Conservation (phyloP, 2,888 invertebrate genomes). For the Leptarthrus brevirostris region DNA sequence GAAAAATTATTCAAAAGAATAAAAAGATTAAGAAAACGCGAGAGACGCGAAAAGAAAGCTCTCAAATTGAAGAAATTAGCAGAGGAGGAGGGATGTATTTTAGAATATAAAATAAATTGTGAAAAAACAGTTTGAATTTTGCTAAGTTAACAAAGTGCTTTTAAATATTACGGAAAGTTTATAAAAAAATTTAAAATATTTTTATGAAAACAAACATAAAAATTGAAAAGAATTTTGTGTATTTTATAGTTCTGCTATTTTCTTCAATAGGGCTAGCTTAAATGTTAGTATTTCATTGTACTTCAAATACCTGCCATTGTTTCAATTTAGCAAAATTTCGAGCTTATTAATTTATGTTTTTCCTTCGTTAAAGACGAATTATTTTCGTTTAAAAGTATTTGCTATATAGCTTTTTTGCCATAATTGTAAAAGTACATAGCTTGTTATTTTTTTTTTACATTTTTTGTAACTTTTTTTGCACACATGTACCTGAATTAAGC, state of each 20-base stretch:
- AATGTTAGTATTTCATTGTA: too few relatives aligned
- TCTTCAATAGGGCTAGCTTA: slow-evolving; percentile 6
- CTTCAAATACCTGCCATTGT: neutral
- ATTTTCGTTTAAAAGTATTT: too few relatives aligned
- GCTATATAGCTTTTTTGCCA: too few relatives aligned
- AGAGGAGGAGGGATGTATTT: slow-evolving; percentile 66
- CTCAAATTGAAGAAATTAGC: slow-evolving; percentile 67
- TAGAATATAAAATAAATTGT: slow-evolving; percentile 61
- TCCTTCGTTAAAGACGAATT: too few relatives aligned
- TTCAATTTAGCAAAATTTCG: too few relatives aligned
- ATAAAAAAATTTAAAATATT: neutral
- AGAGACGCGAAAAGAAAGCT: slow-evolving; percentile 66
- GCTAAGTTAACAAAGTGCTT: neutral
- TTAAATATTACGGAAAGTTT: too few relatives aligned
- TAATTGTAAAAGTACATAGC: neutral
- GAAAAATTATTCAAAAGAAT: slow-evolving; percentile 64
- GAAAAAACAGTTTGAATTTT: slow-evolving; percentile 61
- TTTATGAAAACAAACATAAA: too few relatives aligned
- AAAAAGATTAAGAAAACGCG: slow-evolving; percentile 66
- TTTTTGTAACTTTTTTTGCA: slow-evolving; percentile 30
- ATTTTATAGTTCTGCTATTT: slow-evolving; percentile 12
- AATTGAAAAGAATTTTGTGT: neutral
- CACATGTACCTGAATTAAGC: too few relatives aligned
- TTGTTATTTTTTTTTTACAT: too few relatives aligned
- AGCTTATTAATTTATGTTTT: too few relatives aligned